A percentile compares a stretch with the other conserved stretches of the same genome.
Evolutionary conservation across 2,113 vertebrate species (phyloP).

Genomic region (Pseudonaja textilis): DNA sequence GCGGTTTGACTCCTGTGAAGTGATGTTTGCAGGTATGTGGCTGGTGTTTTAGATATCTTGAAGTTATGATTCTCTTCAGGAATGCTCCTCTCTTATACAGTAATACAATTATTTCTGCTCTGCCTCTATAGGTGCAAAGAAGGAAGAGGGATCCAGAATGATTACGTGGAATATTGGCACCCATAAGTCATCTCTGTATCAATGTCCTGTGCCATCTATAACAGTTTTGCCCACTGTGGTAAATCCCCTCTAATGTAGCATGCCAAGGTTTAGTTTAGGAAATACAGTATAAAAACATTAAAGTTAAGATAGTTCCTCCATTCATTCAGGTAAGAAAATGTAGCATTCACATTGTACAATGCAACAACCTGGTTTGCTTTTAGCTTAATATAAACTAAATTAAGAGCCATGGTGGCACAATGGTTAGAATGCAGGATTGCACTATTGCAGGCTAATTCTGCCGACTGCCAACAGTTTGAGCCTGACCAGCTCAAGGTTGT

Average conservation of each 20-base stretch:
- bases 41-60: no score
- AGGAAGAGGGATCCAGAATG: background rate
- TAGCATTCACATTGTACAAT: background rate
- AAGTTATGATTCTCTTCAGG: background rate
- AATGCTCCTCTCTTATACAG: background rate
- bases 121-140: background rate
- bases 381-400: background rate
- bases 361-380: background rate
- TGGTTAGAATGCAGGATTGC: background rate
- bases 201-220: conserved; percentile 44
- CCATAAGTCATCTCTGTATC: conserved; percentile 40
- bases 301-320: background rate
- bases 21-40: conserved; percentile 1
- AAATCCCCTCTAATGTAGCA: background rate
- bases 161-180: conserved; percentile 48
- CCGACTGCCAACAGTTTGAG: background rate
- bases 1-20: background rate
- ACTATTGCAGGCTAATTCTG: background rate
- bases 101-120: background rate
- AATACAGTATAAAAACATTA: background rate
- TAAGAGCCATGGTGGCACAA: background rate
- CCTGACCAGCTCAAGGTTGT: background rate
- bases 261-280: background rate
- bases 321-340: background rate
- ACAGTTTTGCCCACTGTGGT: conserved; percentile 33